Base-by-base conservation (phyloP, 2,113 vertebrate species). In the Scolopax mira region DNA sequence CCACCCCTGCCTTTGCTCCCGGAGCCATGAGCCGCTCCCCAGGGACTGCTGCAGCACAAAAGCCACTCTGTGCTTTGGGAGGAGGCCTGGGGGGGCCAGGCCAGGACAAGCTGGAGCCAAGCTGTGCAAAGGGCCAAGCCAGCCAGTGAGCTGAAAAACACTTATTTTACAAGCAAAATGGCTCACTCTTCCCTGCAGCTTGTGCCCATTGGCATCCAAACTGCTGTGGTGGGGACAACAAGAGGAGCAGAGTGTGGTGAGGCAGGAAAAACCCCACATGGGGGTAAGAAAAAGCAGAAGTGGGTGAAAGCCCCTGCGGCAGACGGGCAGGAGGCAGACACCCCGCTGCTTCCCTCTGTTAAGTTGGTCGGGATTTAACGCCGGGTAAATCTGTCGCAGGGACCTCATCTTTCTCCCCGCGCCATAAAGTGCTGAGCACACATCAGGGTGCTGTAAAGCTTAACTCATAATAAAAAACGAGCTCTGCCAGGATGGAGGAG, bases 371-470 rank as follows among this genome's bases (percentile, higher is more conserved):
- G 87, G 87, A 94, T 89, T 95, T 96, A 94, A 82, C 0, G 5
- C 66, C 0, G 5, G 87, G 84, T 85, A 72, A 91, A 87, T 33
- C 85, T 85, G 51, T 86, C 10, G 22, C 81, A 48, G 13, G 72
- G 85, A 88, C 90, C 85, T 93, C 88, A 57, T 92, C 94, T 82
- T 90, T 83, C 67, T 74, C 55, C 65, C 88, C 1, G 4, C 57
- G 11, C 67, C 0, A 3, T 81, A 35, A 90, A 94, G 85, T n/a
- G 57, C 88, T 84, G 83, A 96, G 94, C 83, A 84, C 79, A 71
- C 75, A 83, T 88, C 51, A 55, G 95, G 85, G 96, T 73, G 71
- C 88, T 85, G 72, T 88, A 93, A 96, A 91, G 66, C 88, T 90
- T 88, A 91, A 86, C 88, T 78, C 51, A 17, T 74, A 80, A 81